Evolutionary conservation across 1,140 invertebrate species (phyloP).

Genomic region (Brachionus manjavacas): DNA sequence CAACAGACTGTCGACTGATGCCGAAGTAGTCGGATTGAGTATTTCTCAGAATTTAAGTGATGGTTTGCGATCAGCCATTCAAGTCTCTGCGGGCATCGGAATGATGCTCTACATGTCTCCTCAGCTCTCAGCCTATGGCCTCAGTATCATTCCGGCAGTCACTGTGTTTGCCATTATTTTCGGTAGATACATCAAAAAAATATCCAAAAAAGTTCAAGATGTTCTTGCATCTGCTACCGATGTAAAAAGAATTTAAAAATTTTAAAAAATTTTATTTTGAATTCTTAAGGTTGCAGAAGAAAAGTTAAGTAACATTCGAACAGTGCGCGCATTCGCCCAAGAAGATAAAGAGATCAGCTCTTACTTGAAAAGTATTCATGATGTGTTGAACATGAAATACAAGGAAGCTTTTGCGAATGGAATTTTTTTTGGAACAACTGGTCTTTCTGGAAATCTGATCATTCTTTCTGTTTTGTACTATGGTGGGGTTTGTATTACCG

Average conservation of each 20-base stretch:
- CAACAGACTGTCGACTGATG: constrained; percentile 81
- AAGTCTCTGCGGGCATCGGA: constrained; percentile 74
- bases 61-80: constrained; percentile 76
- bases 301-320: constrained; percentile 83
- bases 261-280: too few relatives aligned
- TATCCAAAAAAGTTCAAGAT: constrained; percentile 77
- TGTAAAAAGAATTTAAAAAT: too few relatives aligned
- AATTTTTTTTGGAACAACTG: constrained; percentile 87
- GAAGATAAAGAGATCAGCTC: constrained; percentile 70
- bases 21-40: constrained; percentile 80
- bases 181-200: constrained; percentile 76
- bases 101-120: constrained; percentile 96
- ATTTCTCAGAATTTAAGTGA: constrained; percentile 89
- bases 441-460: constrained; percentile 83
- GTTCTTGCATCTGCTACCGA: constrained; percentile 75
- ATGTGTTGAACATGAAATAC: constrained; percentile 73
- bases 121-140: constrained; percentile 74
- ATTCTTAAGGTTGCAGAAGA: constrained; percentile 71
- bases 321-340: constrained; percentile 84
- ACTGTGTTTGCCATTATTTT: constrained; percentile 78
- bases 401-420: constrained; percentile 79
- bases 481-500: constrained; percentile 79
- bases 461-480: constrained; percentile 87
- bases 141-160: constrained; percentile 80
- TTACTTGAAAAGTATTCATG: constrained; percentile 68